phyloP scores from a whole-genome alignment of 1,140 invertebrate species.

The Limonius californicus region DNA sequence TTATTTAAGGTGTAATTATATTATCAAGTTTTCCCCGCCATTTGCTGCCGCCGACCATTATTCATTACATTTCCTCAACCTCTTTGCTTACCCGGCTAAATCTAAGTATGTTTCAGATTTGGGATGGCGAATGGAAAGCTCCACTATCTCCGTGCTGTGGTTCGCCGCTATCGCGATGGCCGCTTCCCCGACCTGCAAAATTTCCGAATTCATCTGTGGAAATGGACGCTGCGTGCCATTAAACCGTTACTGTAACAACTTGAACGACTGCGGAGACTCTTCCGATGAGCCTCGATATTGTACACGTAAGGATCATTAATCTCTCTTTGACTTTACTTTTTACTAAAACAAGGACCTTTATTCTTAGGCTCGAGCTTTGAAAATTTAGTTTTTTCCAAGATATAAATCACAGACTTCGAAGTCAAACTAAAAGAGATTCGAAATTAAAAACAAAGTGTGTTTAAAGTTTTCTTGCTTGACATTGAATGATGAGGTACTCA shows the following conservation, averaged over 20 bases:
- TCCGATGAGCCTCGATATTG: constrained; percentile 82
- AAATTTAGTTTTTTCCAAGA: too few species aligned
- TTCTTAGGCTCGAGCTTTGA: too few species aligned
- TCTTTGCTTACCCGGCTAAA: too few species aligned
- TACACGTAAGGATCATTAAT: constrained; percentile 64
- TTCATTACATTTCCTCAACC: too few species aligned
- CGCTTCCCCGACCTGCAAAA: constrained; percentile 54
- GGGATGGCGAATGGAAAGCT: neutral
- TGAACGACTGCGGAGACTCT: constrained; percentile 79
- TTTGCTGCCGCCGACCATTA: too few species aligned
- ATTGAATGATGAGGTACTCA: too few species aligned
- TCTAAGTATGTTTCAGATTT: neutral
- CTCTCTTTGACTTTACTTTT: too few species aligned
- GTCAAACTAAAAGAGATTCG: neutral
- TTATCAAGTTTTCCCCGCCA: too few species aligned
- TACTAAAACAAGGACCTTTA: too few species aligned
- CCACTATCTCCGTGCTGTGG: constrained; percentile 12
- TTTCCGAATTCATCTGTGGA: constrained; percentile 75
- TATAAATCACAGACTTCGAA: neutral
- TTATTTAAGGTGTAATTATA: too few species aligned
- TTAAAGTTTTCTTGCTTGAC: too few species aligned
- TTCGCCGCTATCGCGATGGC: constrained; percentile 17
- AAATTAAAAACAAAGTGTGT: neutral
- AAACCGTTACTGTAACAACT: constrained; percentile 77
- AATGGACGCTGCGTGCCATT: constrained; percentile 76